Percentiles rank a stretch among this genome's conserved stretches.
These are phyloP conservation scores for Cyanoderma ruficeps DNA, from an alignment of 2,113 vertebrate genomes.

Conservation along the genomic window DNA sequence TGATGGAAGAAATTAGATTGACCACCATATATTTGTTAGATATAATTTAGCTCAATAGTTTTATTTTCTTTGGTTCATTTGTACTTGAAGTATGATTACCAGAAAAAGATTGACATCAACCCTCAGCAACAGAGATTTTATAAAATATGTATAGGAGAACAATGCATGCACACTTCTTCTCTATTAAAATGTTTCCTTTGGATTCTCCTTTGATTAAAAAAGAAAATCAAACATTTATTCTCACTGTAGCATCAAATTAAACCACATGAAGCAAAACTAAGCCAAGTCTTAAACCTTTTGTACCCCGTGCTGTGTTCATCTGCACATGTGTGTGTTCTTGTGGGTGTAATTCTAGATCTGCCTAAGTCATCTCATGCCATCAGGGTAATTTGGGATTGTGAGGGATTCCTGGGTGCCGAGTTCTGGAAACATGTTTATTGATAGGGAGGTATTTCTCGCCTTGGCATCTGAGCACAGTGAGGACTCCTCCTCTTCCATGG, in stretches of 20 bases:
- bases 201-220: neutral
- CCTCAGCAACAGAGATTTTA: neutral
- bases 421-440: neutral
- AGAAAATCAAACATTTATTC: neutral
- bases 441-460: neutral
- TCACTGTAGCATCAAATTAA: neutral
- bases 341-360: neutral
- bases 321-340: neutral
- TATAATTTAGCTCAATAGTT: neutral
- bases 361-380: neutral
- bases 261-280: neutral
- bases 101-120: neutral
- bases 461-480: neutral
- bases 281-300: neutral
- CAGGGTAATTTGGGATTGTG: neutral
- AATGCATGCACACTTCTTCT: neutral
- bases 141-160: neutral
- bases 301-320: neutral
- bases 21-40: neutral
- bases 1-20: neutral
- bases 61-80: neutral
- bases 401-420: neutral
- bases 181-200: neutral
- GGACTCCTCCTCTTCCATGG: accelerated
- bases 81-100: neutral